Base-by-base conservation (phyloP, 1,140 invertebrate genomes). In the Mizuhopecten yessoensis region DNA sequence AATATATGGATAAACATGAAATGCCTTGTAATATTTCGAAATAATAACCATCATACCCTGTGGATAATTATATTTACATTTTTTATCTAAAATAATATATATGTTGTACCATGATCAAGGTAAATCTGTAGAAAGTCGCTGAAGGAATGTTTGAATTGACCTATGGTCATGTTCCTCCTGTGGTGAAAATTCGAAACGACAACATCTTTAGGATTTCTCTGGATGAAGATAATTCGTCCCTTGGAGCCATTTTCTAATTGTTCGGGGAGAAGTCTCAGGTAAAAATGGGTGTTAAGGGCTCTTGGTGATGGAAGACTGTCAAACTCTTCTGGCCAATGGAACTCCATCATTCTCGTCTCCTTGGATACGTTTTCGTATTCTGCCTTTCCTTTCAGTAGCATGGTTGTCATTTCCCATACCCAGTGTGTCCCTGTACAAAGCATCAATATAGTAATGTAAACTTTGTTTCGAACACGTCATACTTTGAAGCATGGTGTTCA, bases 201-300 rank as follows among this genome's bases (percentile, higher is more conserved):
- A 5, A 93, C 88, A 89, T 95, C 94, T 91, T 94, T 94, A 3
- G 94, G 92, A 87, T 95, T 94, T 0, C 94, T 86, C 10, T 87
- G 90, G 7, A 94, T 45, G 88, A 92, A 94, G 10, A 95, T 88
- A 5, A 94, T 89, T 87, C 93, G 93, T 23, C 86, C 86, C 33
- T 91, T 91, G 87, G 92, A 93, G 17, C 92, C 87, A 17, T 91
- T 75, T 9, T 92, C 34, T 15, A 93, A 39, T 5, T 93, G 45
- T 20, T 87, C 57, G 0, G 92, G 92, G 1, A 94, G 39, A 45
- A 39, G 39, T 20, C 88, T 17, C n/a, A 89, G 89, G 0, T 34
- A 75, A 9, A 93, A 88, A 87, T 95, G 94, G 0, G 92, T 94
- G 89, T 95, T 94, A 5, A 95, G 90, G 0, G 93, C 92, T 36